Percentiles rank a stretch among this genome's conserved stretches.
Conservation (phyloP, 2,113 vertebrate genomes). For the Daubentonia madagascariensis region DNA sequence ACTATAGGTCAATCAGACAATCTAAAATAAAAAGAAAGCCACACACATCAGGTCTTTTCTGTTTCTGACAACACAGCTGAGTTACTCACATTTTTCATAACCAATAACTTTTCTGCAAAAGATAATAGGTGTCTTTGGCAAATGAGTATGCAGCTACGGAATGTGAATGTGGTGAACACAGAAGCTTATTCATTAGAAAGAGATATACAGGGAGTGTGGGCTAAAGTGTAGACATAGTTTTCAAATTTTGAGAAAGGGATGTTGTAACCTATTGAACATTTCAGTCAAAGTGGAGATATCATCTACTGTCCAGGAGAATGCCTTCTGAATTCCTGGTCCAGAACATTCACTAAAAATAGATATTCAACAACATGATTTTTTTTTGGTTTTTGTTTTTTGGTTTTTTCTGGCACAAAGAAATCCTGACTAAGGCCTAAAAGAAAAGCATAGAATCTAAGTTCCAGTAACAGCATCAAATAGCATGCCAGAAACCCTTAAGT, state of each 20-base stretch:
- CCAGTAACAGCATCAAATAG: constrained; percentile 47
- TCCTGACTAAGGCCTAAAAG: constrained; percentile 42
- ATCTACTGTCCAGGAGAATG: constrained; percentile 12
- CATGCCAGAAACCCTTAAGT: constrained; percentile 57
- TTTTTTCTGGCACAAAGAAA: constrained; percentile 12
- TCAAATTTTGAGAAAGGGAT: background rate
- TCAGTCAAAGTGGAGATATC: background rate
- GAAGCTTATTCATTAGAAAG: background rate
- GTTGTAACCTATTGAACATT: background rate
- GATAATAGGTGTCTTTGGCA: background rate
- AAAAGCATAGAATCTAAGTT: constrained; percentile 16
- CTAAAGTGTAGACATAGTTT: background rate
- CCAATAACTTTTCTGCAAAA: background rate
- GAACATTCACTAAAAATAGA: background rate
- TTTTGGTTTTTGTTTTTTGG: background rate
- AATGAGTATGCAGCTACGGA: background rate
- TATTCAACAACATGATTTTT: background rate
- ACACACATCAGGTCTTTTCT: background rate
- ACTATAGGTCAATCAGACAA: background rate
- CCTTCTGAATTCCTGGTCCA: background rate
- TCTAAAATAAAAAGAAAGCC: background rate
- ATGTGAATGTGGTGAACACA: background rate
- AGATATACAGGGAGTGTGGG: background rate
- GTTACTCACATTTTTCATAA: background rate
- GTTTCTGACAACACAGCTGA: constrained; percentile 7